Percentiles rank a stretch among this genome's conserved stretches.
Conservation (phyloP, 1,140 invertebrate genomes). For the Brachystomella parvula region DNA sequence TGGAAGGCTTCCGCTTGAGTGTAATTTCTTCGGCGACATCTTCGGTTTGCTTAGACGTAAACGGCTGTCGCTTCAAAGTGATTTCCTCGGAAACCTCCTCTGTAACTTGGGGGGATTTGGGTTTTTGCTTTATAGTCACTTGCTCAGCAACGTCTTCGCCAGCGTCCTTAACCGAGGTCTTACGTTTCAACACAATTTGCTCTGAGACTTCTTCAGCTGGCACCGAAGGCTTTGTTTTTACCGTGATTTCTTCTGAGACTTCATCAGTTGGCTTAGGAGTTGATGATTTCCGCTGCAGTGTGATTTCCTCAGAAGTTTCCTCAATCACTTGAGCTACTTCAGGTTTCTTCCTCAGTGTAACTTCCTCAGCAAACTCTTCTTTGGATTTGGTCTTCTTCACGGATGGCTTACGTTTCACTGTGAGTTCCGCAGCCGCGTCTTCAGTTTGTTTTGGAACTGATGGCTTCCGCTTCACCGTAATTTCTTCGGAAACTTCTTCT, state of each 20-base stretch:
- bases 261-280: conserved; percentile 39
- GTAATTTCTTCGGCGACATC: conserved; percentile 45
- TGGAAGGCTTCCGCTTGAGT: conserved; percentile 50
- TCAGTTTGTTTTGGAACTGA: background rate
- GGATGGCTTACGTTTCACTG: conserved; percentile 53
- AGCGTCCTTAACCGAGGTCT: background rate
- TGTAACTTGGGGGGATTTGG: background rate
- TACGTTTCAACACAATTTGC: conserved; percentile 39
- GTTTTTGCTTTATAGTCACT: conserved; percentile 54
- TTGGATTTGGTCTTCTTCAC: conserved; percentile 41
- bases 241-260: conserved; percentile 52
- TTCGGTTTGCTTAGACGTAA: conserved; percentile 48
- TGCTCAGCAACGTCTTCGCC: conserved; percentile 48
- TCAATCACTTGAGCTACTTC: conserved; percentile 49
- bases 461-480: background rate
- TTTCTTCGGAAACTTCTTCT: conserved; percentile 5
- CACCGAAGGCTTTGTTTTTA: conserved; percentile 51
- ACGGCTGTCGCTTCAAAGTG: conserved; percentile 30
- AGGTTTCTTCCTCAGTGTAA: conserved; percentile 51
- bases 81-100: conserved; percentile 39
- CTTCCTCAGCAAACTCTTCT: conserved; percentile 54
- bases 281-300: conserved; percentile 52
- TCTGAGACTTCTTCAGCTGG: conserved; percentile 46
- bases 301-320: conserved; percentile 57
- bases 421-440: conserved; percentile 45